Percentiles rank a stretch among this genome's conserved stretches.
Conservation (phyloP, 2,888 invertebrate species). For the Xestia rhomboidea region DNA sequence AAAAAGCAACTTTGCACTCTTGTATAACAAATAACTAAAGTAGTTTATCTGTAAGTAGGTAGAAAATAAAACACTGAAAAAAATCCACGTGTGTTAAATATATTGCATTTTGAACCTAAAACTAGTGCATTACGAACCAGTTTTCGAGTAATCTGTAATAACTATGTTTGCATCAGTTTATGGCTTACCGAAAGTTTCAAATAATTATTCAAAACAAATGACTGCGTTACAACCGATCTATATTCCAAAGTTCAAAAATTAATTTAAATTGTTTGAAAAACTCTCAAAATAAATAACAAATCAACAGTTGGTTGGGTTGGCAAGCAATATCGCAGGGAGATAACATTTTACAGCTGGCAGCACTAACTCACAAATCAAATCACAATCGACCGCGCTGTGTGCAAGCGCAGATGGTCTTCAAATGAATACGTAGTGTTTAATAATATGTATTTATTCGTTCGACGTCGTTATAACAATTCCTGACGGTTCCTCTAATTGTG, state of each 20-base stretch:
- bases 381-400: constrained; percentile 31
- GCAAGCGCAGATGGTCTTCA: constrained; percentile 48
- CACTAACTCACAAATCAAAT: constrained; percentile 21
- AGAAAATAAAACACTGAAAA: no score
- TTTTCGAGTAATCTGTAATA: not conserved
- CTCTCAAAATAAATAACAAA: not conserved
- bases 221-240: not conserved
- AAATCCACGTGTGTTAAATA: not conserved
- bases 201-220: not conserved
- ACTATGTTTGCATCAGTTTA: accelerated
- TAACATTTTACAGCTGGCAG: constrained; percentile 47
- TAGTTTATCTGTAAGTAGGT: no score
- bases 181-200: not conserved
- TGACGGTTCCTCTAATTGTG: constrained; percentile 15
- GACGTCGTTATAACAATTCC: constrained; percentile 21
- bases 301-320: constrained; percentile 10
- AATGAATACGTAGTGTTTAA: constrained; percentile 40
- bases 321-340: not conserved
- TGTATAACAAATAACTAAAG: no score
- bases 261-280: not conserved
- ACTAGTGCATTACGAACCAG: not conserved
- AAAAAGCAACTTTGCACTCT: no score
- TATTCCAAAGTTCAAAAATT: not conserved
- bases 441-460: constrained; percentile 25
- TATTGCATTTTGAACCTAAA: not conserved